These are phyloP conservation scores for Steinernema hermaphroditum DNA, from an alignment of 2,888 invertebrate genomes.

Conservation along the genomic window DNA sequence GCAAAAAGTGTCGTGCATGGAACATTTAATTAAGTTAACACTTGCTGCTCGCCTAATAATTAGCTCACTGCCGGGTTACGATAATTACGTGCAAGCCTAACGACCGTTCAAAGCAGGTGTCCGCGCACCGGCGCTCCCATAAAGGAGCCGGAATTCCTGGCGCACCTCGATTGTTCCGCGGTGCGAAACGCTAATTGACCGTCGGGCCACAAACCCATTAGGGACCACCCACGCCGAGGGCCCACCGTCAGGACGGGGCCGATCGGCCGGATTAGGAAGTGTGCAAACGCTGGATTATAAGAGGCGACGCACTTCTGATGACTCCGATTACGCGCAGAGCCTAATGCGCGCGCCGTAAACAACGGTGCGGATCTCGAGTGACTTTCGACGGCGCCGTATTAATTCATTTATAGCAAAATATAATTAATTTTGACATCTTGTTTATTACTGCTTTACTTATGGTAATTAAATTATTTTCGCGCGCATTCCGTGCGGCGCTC, in stretches of 20 bases:
- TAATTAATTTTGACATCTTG: conserved; percentile 31
- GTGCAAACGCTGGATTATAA: neutral
- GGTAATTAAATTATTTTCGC: conserved; percentile 30
- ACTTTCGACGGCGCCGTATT: conserved; percentile 24
- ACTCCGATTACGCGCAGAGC: conserved; percentile 16
- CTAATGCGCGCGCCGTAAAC: conserved; percentile 22
- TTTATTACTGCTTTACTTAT: conserved; percentile 30
- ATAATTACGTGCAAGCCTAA: conserved; percentile 22
- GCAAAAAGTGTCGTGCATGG: too few relatives aligned
- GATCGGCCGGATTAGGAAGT: neutral
- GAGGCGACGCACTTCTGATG: neutral
- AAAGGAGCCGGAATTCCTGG: conserved; percentile 27
- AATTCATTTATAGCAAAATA: conserved; percentile 31
- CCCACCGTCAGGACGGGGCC: neutral
- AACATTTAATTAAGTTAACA: too few relatives aligned
- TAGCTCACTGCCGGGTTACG: conserved; percentile 1
- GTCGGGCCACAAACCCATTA: neutral
- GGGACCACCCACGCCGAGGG: conserved; percentile 10
- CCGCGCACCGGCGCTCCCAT: conserved; percentile 17
- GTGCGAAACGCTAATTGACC: conserved; percentile 27
- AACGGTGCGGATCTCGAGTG: conserved; percentile 16
- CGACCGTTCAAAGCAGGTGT: conserved; percentile 22
- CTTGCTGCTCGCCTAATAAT: too few relatives aligned
- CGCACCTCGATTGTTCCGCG: conserved; percentile 10
- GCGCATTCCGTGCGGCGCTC: neutral